Evolutionary conservation across 2,888 invertebrate genomes (phyloP).

Genomic region (Hyles lineata): DNA sequence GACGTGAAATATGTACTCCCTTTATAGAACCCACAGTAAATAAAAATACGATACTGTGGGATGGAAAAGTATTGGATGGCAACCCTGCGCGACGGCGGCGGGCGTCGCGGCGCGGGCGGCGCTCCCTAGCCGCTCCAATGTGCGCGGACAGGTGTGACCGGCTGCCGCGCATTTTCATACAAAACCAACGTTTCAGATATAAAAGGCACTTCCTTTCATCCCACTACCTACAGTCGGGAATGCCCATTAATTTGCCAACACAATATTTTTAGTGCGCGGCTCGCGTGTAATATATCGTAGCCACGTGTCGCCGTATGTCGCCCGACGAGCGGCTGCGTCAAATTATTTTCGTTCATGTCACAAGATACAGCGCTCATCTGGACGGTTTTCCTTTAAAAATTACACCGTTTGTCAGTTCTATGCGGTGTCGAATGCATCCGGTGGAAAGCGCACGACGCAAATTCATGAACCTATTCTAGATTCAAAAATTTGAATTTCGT

Average conservation of each 20-base stretch:
- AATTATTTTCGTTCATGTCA: constrained; percentile 85
- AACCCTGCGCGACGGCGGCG: constrained; percentile 50
- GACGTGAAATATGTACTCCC: neutral
- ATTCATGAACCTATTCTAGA: neutral
- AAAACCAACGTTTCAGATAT: constrained; percentile 84
- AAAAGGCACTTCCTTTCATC: constrained; percentile 85
- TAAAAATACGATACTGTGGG: neutral
- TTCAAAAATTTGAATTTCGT: constrained; percentile 44
- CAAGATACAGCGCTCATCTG: constrained; percentile 84
- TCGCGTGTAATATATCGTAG: constrained; percentile 84
- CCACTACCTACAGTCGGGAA: constrained; percentile 83
- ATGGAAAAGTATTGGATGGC: constrained; percentile 32
- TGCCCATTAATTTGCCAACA: constrained; percentile 86
- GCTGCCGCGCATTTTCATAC: constrained; percentile 83
- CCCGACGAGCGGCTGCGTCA: constrained; percentile 82
- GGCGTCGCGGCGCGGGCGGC: constrained; percentile 41
- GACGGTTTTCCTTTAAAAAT: constrained; percentile 83
- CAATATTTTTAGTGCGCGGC: constrained; percentile 85
- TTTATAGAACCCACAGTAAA: too few species aligned
- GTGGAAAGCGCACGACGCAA: constrained; percentile 59
- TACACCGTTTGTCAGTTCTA: constrained; percentile 74
- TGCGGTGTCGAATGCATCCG: constrained; percentile 67
- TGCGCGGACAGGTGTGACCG: constrained; percentile 81
- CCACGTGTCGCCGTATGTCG: constrained; percentile 85
- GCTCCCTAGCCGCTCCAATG: constrained; percentile 56